These are phyloP conservation scores for Pimpla rufipes DNA, from an alignment of 2,888 invertebrate species.

Conservation along the genomic window DNA sequence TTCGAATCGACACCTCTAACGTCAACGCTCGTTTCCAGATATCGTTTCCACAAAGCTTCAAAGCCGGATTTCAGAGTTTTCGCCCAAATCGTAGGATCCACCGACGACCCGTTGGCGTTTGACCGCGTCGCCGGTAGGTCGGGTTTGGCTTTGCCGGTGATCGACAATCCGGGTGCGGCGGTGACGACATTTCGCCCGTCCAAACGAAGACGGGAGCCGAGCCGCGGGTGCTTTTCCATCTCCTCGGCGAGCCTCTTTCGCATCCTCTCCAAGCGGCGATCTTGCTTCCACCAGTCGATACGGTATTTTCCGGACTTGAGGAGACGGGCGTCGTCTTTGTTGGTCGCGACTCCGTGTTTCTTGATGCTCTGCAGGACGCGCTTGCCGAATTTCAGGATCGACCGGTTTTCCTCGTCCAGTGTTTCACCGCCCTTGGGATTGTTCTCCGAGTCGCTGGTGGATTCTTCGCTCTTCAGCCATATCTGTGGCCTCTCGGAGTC, in stretches of 20 bases:
- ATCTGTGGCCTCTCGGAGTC: constrained; percentile 30
- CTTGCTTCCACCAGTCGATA: constrained; percentile 57
- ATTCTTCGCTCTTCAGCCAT: constrained; percentile 39
- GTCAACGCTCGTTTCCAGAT: not conserved
- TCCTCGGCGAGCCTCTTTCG: constrained; percentile 39
- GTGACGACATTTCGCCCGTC: constrained; percentile 25
- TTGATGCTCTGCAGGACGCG: constrained; percentile 49
- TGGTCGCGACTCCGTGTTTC: constrained; percentile 4
- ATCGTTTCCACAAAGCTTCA: not conserved
- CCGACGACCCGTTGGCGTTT: not conserved
- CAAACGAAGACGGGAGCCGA: constrained; percentile 26
- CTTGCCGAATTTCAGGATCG: constrained; percentile 37
- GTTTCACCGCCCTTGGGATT: constrained; percentile 44
- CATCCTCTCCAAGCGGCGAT: constrained; percentile 56
- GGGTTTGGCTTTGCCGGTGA: not conserved
- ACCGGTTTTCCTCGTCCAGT: constrained; percentile 45
- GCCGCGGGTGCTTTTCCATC: constrained; percentile 37
- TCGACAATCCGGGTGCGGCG: not conserved
- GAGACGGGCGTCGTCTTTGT: not conserved
- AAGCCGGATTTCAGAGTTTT: constrained; percentile 21
- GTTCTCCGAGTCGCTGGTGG: constrained; percentile 22
- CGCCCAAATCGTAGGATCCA: not conserved
- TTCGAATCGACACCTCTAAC: not conserved
- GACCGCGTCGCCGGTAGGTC: not conserved
- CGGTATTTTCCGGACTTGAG: constrained; percentile 44